Evolutionary conservation across 2,888 invertebrate species (phyloP).

Genomic region (Brachyptera putata): DNA sequence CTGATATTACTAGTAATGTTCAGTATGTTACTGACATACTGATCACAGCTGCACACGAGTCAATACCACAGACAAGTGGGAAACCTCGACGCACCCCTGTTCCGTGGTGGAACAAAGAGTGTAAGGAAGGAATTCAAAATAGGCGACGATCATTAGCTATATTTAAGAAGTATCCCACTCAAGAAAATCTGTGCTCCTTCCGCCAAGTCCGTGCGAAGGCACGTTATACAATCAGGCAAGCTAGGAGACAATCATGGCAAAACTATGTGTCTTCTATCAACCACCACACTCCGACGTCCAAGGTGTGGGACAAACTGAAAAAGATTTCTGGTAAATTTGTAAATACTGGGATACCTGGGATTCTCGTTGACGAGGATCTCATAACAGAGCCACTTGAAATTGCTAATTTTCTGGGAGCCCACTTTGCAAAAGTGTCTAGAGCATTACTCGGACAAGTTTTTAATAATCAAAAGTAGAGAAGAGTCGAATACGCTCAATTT

Average conservation of each 20-base stretch:
- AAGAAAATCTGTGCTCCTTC: not conserved
- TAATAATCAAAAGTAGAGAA: not conserved
- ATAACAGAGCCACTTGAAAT: not conserved
- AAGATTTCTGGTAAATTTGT: not conserved
- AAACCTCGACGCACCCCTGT: not conserved
- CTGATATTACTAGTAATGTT: not conserved
- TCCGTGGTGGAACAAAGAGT: conserved; percentile 11
- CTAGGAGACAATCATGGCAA: not conserved
- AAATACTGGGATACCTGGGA: not conserved
- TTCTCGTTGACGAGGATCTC: not conserved
- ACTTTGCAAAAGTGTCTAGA: conserved; percentile 16
- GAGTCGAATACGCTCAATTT: conserved; percentile 2
- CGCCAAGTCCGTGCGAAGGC: not conserved
- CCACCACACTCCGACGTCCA: not conserved
- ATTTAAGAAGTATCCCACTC: conserved; percentile 9
- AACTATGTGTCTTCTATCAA: conserved; percentile 2
- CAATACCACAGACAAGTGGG: not conserved
- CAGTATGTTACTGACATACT: not conserved
- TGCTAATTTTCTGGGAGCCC: not conserved
- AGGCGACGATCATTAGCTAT: not conserved
- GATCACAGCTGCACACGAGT: not conserved
- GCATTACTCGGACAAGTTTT: not conserved
- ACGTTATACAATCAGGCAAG: not conserved
- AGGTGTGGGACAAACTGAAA: not conserved
- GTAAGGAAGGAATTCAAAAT: not conserved